Evolutionary conservation across 2,113 vertebrate species (phyloP), one percentile per base, ranked within the genome.

Genomic region (Peromyscus maniculatus): DNA sequence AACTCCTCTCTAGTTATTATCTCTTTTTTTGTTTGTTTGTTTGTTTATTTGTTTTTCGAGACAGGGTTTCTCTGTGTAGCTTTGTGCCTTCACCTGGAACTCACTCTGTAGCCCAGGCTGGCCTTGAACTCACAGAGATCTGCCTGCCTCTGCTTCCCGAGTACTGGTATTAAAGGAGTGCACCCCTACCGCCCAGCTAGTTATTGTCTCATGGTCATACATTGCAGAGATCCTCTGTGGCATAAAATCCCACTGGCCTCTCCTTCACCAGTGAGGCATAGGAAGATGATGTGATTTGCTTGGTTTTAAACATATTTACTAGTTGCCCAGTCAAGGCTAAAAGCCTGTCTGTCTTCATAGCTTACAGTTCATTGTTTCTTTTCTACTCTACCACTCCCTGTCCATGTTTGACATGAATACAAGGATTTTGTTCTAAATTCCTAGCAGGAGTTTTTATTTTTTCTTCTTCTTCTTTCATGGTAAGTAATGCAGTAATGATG

Each of bases 281-380:
- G 7, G 49, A 66, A 89, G 10, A 55, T 91, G 33, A 7, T 77
- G n/a, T 7, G 10, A 62, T 31, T 33, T 39, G 5, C n/a, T 57
- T 75, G 24, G 88, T 83, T 87, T 87, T 71, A 52, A 90, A 72
- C 28, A 96, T 69, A 92, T 46, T 43, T 91, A 8, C 52, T 84
- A 79, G 55, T 74, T 89, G 43, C 57, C 28, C 28, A 96, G 79
- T 91, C 26, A 89, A 87, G 33, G 59, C 39, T 66, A 46, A 87
- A 72, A 90, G 22, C 39, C 17, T 57, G 43, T 46, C 36, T 36
- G 43, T 49, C 7, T 59, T 67, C n/a, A 52, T 72, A 77, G 62
- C 2, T 28, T 84, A 49, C 21, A 88, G 22, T 62, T 86, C 46
- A 55, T 78, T 82, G 15, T 12, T 93, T 7, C 31, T 92, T 88